Evolutionary conservation across 2,797 vertebrate species (phyloP).

Genomic region (Enteromius anoplus): DNA sequence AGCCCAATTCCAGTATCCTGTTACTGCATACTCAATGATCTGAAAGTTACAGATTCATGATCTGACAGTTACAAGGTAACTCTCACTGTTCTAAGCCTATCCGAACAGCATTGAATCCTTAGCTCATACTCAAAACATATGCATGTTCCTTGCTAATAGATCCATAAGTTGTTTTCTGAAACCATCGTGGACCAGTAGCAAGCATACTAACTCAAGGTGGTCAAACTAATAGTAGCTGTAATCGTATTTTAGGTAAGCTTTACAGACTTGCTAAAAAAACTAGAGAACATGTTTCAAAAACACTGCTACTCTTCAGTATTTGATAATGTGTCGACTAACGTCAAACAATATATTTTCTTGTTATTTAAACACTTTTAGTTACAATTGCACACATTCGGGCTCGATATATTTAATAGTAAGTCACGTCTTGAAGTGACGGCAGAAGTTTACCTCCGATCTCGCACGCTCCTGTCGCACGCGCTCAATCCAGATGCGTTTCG

Average conservation of each 20-base stretch:
- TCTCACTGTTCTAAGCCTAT: background rate
- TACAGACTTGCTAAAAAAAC: background rate
- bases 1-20: slow-evolving; percentile 38
- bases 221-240: background rate
- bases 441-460: slow-evolving; percentile 56
- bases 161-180: background rate
- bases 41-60: slow-evolving; percentile 12
- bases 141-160: background rate
- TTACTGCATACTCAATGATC: slow-evolving; percentile 70
- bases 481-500: slow-evolving; percentile 12
- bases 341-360: background rate
- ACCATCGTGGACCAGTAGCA: background rate
- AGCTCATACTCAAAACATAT: background rate
- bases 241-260: background rate
- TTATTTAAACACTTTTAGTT: background rate
- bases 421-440: background rate
- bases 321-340: background rate
- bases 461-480: slow-evolving; percentile 14
- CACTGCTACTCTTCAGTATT: background rate
- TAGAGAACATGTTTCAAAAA: background rate
- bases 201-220: background rate
- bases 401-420: background rate
- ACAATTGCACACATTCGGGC: background rate
- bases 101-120: background rate
- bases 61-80: slow-evolving; percentile 1